Evolutionary conservation across 2,888 invertebrate species (phyloP).

Genomic region (Alloplasta piceator): DNA sequence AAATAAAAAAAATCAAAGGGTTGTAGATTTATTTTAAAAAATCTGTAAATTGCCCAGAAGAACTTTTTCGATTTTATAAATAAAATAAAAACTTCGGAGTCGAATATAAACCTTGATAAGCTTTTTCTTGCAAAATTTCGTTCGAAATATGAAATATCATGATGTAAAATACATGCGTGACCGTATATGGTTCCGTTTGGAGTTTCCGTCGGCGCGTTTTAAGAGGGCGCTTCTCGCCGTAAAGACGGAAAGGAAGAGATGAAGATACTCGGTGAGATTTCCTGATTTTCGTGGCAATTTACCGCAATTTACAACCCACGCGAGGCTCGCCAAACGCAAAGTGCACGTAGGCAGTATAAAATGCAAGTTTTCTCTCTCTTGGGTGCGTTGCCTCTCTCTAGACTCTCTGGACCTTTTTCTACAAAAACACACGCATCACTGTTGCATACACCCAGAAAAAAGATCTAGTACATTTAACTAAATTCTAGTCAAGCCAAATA

Average conservation of each 20-base stretch:
- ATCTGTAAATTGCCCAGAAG: no score
- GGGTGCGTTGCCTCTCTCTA: constrained; percentile 40
- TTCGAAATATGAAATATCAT: constrained; percentile 17
- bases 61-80: no score
- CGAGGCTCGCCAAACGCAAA: constrained; percentile 72
- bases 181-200: constrained; percentile 61
- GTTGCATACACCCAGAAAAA: no score
- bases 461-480: no score
- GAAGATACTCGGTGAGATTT: constrained; percentile 72
- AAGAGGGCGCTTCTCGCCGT: constrained; percentile 16
- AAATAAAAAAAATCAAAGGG: no score
- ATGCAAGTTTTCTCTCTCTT: constrained; percentile 59
- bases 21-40: no score
- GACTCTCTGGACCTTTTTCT: constrained; percentile 23
- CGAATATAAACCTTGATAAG: no score
- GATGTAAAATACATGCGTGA: constrained; percentile 40
- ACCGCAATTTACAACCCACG: constrained; percentile 79
- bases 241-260: constrained; percentile 29
- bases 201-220: constrained; percentile 21
- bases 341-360: constrained; percentile 76
- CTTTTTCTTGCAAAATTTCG: not conserved
- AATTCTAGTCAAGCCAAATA: no score
- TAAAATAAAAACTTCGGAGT: no score
- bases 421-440: constrained; percentile 31
- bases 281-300: constrained; percentile 80